Conservation (phyloP, 2,797 vertebrate genomes). For the Poeciliopsis presidionis region DNA sequence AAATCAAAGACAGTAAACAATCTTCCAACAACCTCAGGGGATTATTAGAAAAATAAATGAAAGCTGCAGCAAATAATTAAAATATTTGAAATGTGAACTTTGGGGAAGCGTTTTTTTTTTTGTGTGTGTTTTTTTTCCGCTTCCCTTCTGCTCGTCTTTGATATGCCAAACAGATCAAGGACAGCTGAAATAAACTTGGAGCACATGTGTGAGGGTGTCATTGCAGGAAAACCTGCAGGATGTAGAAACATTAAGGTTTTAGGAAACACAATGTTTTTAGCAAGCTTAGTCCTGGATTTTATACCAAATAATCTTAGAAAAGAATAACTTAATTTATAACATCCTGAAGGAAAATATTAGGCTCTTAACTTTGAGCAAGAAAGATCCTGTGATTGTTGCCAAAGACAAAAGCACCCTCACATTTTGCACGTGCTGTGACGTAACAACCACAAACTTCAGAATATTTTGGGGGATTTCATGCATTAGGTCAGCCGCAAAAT, state of each 20-base stretch:
- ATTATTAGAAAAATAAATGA: slow-evolving; percentile 79
- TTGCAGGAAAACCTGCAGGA: background rate
- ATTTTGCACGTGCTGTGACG: background rate
- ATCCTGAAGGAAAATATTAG: slow-evolving; percentile 17
- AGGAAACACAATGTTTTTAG: background rate
- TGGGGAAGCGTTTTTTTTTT: slow-evolving; percentile 43
- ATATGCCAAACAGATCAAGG: slow-evolving; percentile 62
- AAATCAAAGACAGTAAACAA: slow-evolving; percentile 80
- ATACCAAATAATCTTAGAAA: slow-evolving; percentile 9
- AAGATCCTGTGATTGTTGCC: slow-evolving; percentile 57
- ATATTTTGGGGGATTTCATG: background rate
- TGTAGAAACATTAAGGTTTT: background rate
- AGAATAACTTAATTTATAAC: background rate
- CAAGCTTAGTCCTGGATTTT: background rate
- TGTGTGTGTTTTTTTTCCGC: background rate
- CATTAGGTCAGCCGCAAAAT: background rate
- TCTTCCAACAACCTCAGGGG: slow-evolving; percentile 65
- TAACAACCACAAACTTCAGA: background rate
- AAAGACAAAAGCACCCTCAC: slow-evolving; percentile 27
- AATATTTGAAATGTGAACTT: slow-evolving; percentile 79
- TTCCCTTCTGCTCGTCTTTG: slow-evolving; percentile 40
- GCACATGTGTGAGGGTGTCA: slow-evolving; percentile 17
- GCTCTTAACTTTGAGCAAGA: slow-evolving; percentile 59
- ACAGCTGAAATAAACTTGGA: slow-evolving; percentile 56
- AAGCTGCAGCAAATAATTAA: slow-evolving; percentile 73